A percentile compares a stretch with the other conserved stretches of the same genome.
These are phyloP conservation scores for Synergus umbraculus DNA, from an alignment of 2,888 invertebrate genomes.

Conservation along the genomic window DNA sequence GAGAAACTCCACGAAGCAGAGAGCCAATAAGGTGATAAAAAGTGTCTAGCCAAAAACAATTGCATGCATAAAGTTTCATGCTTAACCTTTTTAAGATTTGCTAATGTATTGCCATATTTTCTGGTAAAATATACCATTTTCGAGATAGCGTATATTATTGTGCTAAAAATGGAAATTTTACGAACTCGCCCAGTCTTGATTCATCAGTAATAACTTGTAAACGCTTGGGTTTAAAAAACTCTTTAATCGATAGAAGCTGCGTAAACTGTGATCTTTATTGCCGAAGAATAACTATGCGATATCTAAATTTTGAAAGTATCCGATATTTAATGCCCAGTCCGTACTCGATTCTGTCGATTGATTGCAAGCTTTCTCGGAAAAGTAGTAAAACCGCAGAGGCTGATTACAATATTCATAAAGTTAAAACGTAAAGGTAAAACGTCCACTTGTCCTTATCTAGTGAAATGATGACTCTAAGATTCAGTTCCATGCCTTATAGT, in stretches of 20 bases:
- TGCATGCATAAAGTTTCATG: not conserved
- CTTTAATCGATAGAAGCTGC: slow-evolving; percentile 30
- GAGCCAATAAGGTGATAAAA: slow-evolving; percentile 1
- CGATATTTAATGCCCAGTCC: slow-evolving; percentile 21
- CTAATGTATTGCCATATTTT: not conserved
- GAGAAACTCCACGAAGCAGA: not conserved
- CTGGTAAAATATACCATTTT: not conserved
- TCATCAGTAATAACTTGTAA: slow-evolving; percentile 13
- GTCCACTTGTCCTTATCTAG: slow-evolving; percentile 30
- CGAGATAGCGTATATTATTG: not conserved
- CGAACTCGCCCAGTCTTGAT: not conserved
- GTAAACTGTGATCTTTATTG: slow-evolving; percentile 21
- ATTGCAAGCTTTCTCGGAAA: slow-evolving; percentile 37
- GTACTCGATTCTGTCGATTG: slow-evolving; percentile 23
- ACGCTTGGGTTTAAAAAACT: not conserved
- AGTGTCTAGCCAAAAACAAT: slow-evolving; percentile 7
- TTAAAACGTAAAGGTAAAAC: slow-evolving; percentile 2
- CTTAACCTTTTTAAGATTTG: not conserved
- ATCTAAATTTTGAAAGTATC: slow-evolving; percentile 36
- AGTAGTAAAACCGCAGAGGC: slow-evolving; percentile 37
- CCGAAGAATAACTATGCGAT: slow-evolving; percentile 19
- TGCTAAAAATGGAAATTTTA: slow-evolving; percentile 14
- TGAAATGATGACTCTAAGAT: slow-evolving; percentile 16
- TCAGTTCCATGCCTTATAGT: slow-evolving; percentile 8
- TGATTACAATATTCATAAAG: slow-evolving; percentile 40